Evolutionary conservation across 2,888 invertebrate genomes (phyloP).

Genomic region (Chloromyia formosa): DNA sequence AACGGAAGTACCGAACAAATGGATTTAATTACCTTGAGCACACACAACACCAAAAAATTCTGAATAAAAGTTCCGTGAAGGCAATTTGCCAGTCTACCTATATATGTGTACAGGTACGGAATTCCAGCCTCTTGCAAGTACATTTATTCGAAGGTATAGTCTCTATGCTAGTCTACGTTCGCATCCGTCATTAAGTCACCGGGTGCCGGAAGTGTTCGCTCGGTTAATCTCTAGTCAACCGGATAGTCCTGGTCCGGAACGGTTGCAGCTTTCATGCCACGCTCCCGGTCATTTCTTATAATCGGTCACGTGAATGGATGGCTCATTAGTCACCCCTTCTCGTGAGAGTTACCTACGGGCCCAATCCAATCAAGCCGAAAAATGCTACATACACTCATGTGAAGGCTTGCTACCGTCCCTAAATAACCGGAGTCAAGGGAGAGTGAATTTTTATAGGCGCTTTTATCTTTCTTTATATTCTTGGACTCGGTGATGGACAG

Average conservation of each 20-base stretch:
- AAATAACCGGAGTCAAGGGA: constrained; percentile 7
- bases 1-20: neutral
- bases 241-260: constrained; percentile 19
- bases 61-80: neutral
- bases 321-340: constrained; percentile 35
- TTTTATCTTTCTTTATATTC: constrained; percentile 34
- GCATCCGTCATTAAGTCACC: constrained; percentile 36
- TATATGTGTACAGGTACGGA: neutral
- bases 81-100: neutral
- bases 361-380: neutral
- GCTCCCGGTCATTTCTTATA: constrained; percentile 21
- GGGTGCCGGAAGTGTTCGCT: constrained; percentile 34
- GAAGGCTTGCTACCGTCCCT: no score
- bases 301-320: constrained; percentile 36
- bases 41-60: neutral
- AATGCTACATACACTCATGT: no score
- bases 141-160: neutral
- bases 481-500: constrained; percentile 15
- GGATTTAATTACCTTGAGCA: constrained; percentile 6
- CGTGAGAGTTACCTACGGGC: neutral
- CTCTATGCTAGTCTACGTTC: neutral
- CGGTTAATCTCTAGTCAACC: constrained; percentile 36
- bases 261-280: constrained; percentile 4
- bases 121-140: neutral
- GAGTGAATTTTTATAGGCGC: constrained; percentile 22